Conservation (phyloP, 2,797 vertebrate genomes). For the Danio choprae region DNA sequence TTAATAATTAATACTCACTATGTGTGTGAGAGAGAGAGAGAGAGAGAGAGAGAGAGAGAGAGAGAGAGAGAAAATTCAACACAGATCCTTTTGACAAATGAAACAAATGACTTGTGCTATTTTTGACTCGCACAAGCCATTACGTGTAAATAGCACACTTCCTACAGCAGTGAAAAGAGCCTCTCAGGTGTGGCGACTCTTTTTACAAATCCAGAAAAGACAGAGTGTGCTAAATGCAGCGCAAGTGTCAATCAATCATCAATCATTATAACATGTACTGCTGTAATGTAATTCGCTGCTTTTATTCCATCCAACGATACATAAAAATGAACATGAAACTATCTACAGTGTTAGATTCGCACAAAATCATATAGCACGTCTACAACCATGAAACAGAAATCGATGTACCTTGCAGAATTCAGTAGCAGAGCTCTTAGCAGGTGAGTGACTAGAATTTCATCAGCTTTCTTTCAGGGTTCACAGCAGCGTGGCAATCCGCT, state of each 20-base stretch:
- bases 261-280: conserved; percentile 25
- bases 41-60: not conserved
- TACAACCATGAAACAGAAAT: not conserved
- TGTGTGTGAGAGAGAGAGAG: not conserved
- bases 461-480: conserved; percentile 63
- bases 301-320: not conserved
- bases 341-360: not conserved
- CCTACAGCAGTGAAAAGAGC: conserved; percentile 10
- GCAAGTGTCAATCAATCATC: conserved; percentile 42
- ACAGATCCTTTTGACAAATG: not conserved
- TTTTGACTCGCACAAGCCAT: conserved; percentile 18
- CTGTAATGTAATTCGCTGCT: not conserved
- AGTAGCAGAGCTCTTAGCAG: conserved; percentile 50
- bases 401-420: conserved; percentile 2
- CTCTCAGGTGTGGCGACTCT: not conserved
- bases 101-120: not conserved
- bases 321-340: not conserved
- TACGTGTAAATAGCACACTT: conserved; percentile 31
- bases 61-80: not conserved
- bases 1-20: not conserved
- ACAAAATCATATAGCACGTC: not conserved
- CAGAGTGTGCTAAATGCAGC: conserved; percentile 29
- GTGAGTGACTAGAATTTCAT: conserved; percentile 64
- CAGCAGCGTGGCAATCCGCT: conserved; percentile 62
- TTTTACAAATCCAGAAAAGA: conserved; percentile 13